Evolutionary conservation across 2,888 invertebrate genomes (phyloP), one percentile per base, ranked within the genome.

Genomic region (Papilio demoleus): DNA sequence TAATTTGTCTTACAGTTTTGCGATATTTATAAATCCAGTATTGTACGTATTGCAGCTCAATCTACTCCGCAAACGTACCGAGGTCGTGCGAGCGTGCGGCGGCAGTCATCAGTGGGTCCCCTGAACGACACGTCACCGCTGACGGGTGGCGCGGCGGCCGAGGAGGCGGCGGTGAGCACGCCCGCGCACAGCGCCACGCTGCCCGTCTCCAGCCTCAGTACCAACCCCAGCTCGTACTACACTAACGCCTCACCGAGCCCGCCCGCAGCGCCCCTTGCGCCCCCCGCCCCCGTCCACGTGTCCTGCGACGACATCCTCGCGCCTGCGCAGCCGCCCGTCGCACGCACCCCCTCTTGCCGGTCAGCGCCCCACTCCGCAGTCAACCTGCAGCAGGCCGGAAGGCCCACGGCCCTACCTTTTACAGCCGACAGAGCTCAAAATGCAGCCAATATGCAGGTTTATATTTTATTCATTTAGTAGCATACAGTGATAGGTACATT

Each of bases 101-200:
- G 94, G 24, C 94, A 94, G 81, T 94, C 94, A 9, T 94, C 94
- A 0, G 93, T 93, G 74, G 94, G 94, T 3, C 94, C 94, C 0
- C 88, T 94, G 75, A 93, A 94, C 75, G 94, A 94, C 77, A 91
- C 91, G 65, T 92, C 92, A 0, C 92, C 92, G 70, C 80, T 93
- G 76, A 89, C 92, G 50, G 87, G 90, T 36, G 70, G 73, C 22
- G 75, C 71, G 31, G 77, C 74, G 27, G 87, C 84, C 31, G 89
- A 88, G 65, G 92, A 91, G 75, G 82, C 90, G 22, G 88, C 85
- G 4, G 86, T 88, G 68, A 89, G 91, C 84, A 92, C 92, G 70
- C 90, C 92, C 4, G 92, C 90, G 53, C 92, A 92, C 81, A 90
- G 90, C 78, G 83, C 91, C 60, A 92, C 91, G 61, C 79, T 92